Base-by-base conservation (phyloP, 2,888 invertebrate genomes). In the Copidosoma aretas region DNA sequence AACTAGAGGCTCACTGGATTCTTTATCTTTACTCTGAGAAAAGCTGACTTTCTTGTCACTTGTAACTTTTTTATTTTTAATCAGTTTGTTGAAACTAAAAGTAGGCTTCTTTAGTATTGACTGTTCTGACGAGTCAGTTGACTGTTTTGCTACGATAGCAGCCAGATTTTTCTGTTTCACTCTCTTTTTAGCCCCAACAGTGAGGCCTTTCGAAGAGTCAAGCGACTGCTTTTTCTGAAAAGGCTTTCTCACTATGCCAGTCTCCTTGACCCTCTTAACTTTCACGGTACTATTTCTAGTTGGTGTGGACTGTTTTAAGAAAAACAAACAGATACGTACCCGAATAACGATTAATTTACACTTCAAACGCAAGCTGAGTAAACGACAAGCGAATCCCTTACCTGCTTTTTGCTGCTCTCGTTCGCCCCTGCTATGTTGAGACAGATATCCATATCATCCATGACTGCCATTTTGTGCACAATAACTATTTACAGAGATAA, bases 111-210 rank as follows among this genome's bases (percentile, higher is more conserved):
- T 70, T 21, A 67, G 57, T 53, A 67, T 69, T 22, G 53, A 64
- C n/a, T 60, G 67, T 54, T 65, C 57, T 4, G n/a, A n/a, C 41
- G 52, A 52, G 10, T 19, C 17, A 57, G 60, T 4, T 25, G 19
- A 51, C 12, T 46, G 62, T 21, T 75, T 79, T 0, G 79, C 79
- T 41, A 81, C 80, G 60, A 82, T 82, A 43, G 75, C 52, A 12
- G 78, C 77, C 19, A 83, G 73, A 56, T 76, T 77, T 67, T 82
- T 81, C 64, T 82, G 82, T 66, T 80, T 82, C 22, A 83, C 64
- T 73, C 82, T 77, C 24, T 68, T 73, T 22, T 73, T 78, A n/a
- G 71, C 59, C n/a, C 67, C 74, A 54, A 61, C 54, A 19, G 53
- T 12, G 43, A 63, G 49, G 53, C 65, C 52, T 32, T 67, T 72